Conservation (phyloP, 2,888 invertebrate genomes). For the Caenorhabditis sp. region DNA sequence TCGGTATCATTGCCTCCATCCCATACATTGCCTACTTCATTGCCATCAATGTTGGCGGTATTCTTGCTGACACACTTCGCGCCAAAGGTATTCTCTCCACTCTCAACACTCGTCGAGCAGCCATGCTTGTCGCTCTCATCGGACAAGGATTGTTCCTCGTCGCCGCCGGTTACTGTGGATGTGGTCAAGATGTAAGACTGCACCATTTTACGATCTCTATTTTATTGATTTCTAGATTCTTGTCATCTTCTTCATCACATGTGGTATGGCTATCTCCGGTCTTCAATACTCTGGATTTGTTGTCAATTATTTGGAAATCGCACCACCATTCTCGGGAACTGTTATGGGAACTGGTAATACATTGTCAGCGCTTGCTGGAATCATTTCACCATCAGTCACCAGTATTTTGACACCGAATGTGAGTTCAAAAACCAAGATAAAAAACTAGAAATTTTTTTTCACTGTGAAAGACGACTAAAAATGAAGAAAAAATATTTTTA, state of each 20-base stretch:
- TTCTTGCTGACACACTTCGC: constrained; percentile 65
- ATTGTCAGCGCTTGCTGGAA: constrained; percentile 70
- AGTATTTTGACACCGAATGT: constrained; percentile 63
- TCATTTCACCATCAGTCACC: constrained; percentile 66
- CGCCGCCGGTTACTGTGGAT: constrained; percentile 63
- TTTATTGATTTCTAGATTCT: constrained; percentile 42
- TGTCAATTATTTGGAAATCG: constrained; percentile 71
- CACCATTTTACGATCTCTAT: neutral
- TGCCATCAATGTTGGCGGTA: constrained; percentile 68
- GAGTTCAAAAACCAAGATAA: too few relatives aligned
- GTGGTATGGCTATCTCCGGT: constrained; percentile 67
- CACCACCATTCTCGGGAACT: constrained; percentile 65
- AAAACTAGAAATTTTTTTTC: too few relatives aligned
- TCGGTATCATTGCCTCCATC: constrained; percentile 69
- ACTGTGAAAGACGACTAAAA: neutral
- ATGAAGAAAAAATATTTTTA: neutral
- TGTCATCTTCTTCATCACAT: constrained; percentile 63
- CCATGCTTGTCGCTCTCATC: constrained; percentile 68
- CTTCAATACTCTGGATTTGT: constrained; percentile 70
- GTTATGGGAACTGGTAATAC: constrained; percentile 70
- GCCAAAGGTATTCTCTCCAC: constrained; percentile 59
- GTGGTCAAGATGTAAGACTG: constrained; percentile 63
- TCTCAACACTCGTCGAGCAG: constrained; percentile 67
- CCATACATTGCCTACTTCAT: constrained; percentile 70
- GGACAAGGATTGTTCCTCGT: constrained; percentile 70